Percentiles rank a stretch among this genome's conserved stretches.
Evolutionary conservation across 2,113 vertebrate species (phyloP).

Genomic region (Menura novaehollandiae): DNA sequence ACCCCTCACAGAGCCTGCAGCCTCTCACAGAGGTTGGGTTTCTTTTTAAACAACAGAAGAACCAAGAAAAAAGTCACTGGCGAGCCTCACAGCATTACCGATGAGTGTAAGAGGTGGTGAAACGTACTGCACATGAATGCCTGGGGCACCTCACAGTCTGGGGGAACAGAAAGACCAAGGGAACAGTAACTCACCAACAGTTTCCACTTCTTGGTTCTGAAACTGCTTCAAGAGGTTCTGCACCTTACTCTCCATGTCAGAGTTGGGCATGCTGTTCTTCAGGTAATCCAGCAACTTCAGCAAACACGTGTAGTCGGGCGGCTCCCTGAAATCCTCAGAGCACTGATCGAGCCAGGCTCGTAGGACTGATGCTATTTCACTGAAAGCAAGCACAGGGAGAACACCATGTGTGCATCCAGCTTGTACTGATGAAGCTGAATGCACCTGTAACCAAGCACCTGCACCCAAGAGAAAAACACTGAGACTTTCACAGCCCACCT

Average conservation of each 20-base stretch:
- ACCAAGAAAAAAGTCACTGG: background rate
- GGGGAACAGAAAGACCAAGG: background rate
- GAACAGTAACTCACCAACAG: slow-evolving; percentile 68
- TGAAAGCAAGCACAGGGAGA: slow-evolving; percentile 41
- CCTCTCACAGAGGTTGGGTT: background rate
- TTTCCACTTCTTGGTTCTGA: slow-evolving; percentile 80
- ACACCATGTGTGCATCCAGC: background rate
- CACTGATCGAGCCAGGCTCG: slow-evolving; percentile 93
- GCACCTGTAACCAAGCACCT: background rate
- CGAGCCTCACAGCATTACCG: background rate
- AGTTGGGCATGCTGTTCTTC: slow-evolving; percentile 79
- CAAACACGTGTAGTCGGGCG: slow-evolving; percentile 82
- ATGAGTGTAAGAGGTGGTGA: background rate
- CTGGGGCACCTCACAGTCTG: background rate
- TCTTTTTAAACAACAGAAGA: background rate
- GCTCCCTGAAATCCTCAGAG: slow-evolving; percentile 90
- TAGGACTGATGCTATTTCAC: slow-evolving; percentile 87
- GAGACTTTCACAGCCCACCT: background rate
- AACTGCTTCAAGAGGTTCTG: slow-evolving; percentile 87
- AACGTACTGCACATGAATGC: background rate
- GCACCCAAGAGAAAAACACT: background rate
- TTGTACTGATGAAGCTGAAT: accelerated
- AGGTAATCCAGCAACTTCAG: slow-evolving; percentile 83
- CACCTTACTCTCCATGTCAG: slow-evolving; percentile 82
- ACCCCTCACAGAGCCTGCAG: background rate